These are phyloP conservation scores for Cochlearius cochlearius DNA, from an alignment of 2,113 vertebrate species.

Conservation along the genomic window DNA sequence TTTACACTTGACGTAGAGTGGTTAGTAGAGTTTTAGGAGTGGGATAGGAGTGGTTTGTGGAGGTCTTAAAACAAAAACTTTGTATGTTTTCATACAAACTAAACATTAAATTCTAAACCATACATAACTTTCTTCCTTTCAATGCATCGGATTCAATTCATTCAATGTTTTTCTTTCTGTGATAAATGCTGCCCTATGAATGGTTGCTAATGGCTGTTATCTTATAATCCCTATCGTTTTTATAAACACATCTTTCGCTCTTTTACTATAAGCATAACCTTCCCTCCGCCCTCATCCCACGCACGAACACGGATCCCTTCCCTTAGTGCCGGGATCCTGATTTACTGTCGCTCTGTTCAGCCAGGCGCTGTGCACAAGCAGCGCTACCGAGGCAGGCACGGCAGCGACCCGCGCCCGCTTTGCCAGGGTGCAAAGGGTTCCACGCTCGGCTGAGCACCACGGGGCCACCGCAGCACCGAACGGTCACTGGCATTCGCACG, in stretches of 20 bases:
- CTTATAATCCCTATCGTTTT: background rate
- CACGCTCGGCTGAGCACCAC: fast-evolving
- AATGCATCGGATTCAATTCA: too few relatives aligned
- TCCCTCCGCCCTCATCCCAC: background rate
- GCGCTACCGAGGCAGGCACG: fast-evolving
- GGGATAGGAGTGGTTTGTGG: background rate
- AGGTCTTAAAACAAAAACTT: background rate
- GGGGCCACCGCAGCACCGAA: fast-evolving
- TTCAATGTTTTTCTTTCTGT: fast-evolving
- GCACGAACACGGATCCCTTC: fast-evolving
- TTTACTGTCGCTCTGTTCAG: background rate
- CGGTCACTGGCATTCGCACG: fast-evolving
- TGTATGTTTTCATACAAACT: background rate
- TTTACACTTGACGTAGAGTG: background rate
- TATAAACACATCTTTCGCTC: background rate
- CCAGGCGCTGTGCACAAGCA: background rate
- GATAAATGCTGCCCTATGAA: background rate
- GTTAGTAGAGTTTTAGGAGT: background rate
- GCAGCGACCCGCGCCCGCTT: fast-evolving
- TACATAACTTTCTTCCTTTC: background rate
- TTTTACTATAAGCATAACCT: background rate
- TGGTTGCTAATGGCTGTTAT: background rate
- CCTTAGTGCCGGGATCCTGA: background rate
- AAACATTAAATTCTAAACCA: background rate
- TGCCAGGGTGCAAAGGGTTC: fast-evolving